Evolutionary conservation across 2,113 vertebrate genomes (phyloP).

Genomic region (Eulemur macaco): DNA sequence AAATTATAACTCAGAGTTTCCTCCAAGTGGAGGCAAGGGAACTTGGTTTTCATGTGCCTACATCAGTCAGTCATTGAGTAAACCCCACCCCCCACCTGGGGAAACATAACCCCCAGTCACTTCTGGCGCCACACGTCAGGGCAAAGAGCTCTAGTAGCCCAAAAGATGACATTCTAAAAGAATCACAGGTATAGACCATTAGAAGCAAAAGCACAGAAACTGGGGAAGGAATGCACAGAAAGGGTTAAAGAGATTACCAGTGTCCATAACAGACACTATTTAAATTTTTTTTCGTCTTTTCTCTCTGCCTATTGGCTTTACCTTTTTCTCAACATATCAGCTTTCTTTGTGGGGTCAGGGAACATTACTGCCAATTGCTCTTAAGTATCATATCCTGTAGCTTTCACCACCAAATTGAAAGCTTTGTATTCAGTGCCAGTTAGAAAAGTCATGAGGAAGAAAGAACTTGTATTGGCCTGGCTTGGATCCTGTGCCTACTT

Average conservation of each 20-base stretch:
- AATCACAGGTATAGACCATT: background rate
- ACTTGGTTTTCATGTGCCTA: background rate
- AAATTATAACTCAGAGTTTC: background rate
- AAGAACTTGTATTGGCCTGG: background rate
- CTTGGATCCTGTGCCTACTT: background rate
- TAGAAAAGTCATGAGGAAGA: constrained; percentile 8
- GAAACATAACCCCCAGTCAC: background rate
- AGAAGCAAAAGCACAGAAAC: background rate
- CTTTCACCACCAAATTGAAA: background rate
- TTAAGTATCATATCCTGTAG: background rate
- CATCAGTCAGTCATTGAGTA: background rate
- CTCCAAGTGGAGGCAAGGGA: background rate
- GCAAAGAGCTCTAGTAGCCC: background rate
- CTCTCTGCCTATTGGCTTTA: background rate
- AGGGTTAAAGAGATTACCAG: background rate
- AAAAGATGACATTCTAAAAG: background rate
- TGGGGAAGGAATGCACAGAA: background rate
- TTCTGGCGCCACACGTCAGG: background rate
- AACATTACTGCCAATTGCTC: background rate
- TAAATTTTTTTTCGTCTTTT: background rate
- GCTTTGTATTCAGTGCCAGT: background rate
- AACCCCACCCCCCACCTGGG: background rate
- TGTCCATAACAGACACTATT: background rate
- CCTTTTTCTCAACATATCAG: background rate
- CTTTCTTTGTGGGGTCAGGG: background rate